Conservation (phyloP, 2,113 vertebrate species). For the Noturus placidus region DNA sequence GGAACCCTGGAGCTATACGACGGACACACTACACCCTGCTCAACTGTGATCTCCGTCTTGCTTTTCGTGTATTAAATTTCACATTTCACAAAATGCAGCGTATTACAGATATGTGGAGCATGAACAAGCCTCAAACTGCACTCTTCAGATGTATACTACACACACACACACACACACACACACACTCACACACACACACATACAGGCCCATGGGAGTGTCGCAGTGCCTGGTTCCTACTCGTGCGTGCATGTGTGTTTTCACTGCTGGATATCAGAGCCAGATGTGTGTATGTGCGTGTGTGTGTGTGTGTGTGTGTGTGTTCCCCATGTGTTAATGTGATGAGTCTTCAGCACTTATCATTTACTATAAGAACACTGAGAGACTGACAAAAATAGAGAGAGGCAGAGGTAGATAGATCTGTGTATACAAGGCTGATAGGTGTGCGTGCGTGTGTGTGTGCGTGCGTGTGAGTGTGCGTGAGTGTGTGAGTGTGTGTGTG, state of each 20-base stretch:
- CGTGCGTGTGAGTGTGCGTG: neutral
- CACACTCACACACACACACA: neutral
- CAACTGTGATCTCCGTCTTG: neutral
- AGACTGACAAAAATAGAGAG: neutral
- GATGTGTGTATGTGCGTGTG: constrained; percentile 22
- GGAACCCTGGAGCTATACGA: neutral
- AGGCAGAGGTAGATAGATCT: neutral
- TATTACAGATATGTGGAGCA: neutral
- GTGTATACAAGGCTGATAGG: neutral
- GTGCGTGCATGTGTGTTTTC: constrained; percentile 30
- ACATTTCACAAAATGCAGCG: neutral
- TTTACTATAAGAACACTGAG: neutral
- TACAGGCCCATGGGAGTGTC: neutral
- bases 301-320: constrained; percentile 32
- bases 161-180: neutral
- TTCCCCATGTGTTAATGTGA: constrained; percentile 24
- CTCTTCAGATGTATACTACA: neutral
- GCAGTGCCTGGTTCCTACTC: constrained; percentile 10
- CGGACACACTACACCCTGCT: neutral
- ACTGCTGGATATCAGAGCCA: constrained; percentile 41
- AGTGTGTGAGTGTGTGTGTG: constrained; percentile 10
- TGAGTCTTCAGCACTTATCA: neutral
- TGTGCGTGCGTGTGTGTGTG: neutral
- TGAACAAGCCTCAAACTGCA: neutral
- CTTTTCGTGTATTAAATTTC: no score